Percentiles rank a stretch among this genome's conserved stretches.
Evolutionary conservation across 2,113 vertebrate species (phyloP).

Genomic region (Nothoprocta perdicaria): DNA sequence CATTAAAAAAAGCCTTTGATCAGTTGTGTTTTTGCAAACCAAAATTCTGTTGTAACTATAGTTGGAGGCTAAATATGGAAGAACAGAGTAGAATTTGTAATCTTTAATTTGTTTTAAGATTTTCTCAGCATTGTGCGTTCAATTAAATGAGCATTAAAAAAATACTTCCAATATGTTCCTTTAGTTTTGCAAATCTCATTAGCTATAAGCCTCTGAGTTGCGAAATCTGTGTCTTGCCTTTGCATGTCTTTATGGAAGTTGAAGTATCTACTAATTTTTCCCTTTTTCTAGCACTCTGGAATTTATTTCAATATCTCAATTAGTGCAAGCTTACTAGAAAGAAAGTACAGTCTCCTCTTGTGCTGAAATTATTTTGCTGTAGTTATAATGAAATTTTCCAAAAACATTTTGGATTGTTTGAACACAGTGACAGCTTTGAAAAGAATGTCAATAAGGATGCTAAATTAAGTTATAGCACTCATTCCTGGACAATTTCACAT

Average conservation of each 20-base stretch:
- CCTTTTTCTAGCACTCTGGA: not conserved
- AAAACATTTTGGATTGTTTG: not conserved
- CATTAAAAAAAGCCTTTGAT: not conserved
- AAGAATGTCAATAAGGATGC: constrained; percentile 38
- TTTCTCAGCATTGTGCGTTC: not conserved
- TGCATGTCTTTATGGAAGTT: not conserved
- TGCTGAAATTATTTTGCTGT: not conserved
- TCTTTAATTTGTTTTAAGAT: not conserved
- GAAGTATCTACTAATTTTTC: not conserved
- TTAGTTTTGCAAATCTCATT: not conserved
- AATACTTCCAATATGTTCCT: not conserved
- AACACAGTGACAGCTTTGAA: constrained; percentile 14
- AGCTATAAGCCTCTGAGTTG: not conserved
- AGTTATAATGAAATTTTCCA: not conserved
- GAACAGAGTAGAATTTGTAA: not conserved
- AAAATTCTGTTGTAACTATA: not conserved
- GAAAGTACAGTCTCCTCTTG: not conserved
- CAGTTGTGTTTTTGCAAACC: not conserved
- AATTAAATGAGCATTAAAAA: not conserved
- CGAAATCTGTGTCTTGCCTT: not conserved
- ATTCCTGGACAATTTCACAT: constrained; percentile 30
- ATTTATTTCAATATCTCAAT: not conserved
- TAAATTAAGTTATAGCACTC: constrained; percentile 43
- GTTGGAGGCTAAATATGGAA: not conserved
- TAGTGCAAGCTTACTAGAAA: not conserved